phyloP scores from a whole-genome alignment of 2,888 invertebrate genomes.

The Pseudoips prasinana region DNA sequence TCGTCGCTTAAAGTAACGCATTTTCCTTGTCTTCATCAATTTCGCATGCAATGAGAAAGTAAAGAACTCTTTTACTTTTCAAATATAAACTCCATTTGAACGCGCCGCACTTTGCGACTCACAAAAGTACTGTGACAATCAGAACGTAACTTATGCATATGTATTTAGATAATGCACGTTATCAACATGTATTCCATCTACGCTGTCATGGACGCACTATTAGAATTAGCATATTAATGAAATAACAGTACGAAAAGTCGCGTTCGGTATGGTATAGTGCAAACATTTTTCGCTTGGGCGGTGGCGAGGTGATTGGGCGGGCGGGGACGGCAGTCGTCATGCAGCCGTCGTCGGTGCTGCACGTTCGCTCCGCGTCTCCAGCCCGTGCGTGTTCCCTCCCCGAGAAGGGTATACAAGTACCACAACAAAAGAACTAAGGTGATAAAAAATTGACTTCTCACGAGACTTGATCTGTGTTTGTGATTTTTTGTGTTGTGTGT shows the following conservation, averaged over 20 bases:
- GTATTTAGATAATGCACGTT: no score
- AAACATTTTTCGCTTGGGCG: constrained; percentile 66
- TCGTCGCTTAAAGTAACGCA: background rate
- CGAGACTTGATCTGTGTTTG: constrained; percentile 27
- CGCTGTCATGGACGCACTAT: constrained; percentile 14
- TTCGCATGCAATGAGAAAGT: background rate
- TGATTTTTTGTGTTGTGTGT: constrained; percentile 35
- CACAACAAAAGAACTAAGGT: constrained; percentile 4
- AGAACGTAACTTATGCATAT: no score
- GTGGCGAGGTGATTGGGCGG: constrained; percentile 61
- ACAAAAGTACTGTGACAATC: no score
- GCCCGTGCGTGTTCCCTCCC: constrained; percentile 7
- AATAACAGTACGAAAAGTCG: constrained; percentile 47
- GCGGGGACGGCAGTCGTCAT: constrained; percentile 67
- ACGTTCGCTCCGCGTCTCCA: constrained; percentile 37
- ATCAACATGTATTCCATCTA: no score
- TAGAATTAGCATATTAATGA: constrained; percentile 46
- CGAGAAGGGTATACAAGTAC: background rate
- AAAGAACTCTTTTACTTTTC: background rate
- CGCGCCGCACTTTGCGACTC: no score
- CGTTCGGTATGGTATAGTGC: constrained; percentile 21
- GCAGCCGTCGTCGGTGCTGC: constrained; percentile 44
- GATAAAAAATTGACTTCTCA: constrained; percentile 26
- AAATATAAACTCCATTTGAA: background rate
- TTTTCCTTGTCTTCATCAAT: background rate